A percentile compares a stretch with the other conserved stretches of the same genome.
Evolutionary conservation across 2,113 vertebrate genomes (phyloP).

Genomic region (Lipophrys pholis): DNA sequence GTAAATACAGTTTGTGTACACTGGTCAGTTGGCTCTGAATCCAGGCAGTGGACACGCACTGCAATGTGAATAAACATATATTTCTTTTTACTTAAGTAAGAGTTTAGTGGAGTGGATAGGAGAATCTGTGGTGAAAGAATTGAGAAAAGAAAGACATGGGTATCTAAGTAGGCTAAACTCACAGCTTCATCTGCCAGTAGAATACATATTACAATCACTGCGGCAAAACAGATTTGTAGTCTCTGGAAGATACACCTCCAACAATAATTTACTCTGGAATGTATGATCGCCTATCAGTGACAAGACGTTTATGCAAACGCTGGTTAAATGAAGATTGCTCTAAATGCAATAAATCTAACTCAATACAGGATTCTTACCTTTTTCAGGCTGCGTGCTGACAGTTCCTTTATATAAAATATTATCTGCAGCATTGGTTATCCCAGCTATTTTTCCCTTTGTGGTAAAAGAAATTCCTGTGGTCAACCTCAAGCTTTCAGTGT

Average conservation of each 20-base stretch:
- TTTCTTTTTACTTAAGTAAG: background rate
- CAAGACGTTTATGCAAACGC: no score
- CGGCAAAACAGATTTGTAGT: slow-evolving; percentile 14
- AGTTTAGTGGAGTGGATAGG: background rate
- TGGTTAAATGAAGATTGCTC: background rate
- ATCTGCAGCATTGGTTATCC: slow-evolving; percentile 19
- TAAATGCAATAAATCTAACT: background rate
- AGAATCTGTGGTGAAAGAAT: slow-evolving; percentile 1
- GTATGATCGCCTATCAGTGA: no score
- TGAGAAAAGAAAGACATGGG: background rate
- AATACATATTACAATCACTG: slow-evolving; percentile 48
- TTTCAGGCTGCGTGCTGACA: slow-evolving; percentile 32
- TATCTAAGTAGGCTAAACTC: no score
- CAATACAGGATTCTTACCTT: slow-evolving; percentile 47
- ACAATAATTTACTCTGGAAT: background rate
- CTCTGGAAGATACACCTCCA: background rate
- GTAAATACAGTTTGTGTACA: slow-evolving; percentile 29
- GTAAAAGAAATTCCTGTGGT: slow-evolving; percentile 11
- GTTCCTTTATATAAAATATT: slow-evolving; percentile 25
- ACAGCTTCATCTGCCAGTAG: slow-evolving; percentile 27
- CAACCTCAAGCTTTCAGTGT: slow-evolving; percentile 21
- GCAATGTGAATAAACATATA: background rate
- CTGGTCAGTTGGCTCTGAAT: slow-evolving; percentile 15
- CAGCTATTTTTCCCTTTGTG: slow-evolving; percentile 9
- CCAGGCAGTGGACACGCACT: background rate